Conservation (phyloP, 2,797 vertebrate species). For the Phrynocephalus vlangalii region DNA sequence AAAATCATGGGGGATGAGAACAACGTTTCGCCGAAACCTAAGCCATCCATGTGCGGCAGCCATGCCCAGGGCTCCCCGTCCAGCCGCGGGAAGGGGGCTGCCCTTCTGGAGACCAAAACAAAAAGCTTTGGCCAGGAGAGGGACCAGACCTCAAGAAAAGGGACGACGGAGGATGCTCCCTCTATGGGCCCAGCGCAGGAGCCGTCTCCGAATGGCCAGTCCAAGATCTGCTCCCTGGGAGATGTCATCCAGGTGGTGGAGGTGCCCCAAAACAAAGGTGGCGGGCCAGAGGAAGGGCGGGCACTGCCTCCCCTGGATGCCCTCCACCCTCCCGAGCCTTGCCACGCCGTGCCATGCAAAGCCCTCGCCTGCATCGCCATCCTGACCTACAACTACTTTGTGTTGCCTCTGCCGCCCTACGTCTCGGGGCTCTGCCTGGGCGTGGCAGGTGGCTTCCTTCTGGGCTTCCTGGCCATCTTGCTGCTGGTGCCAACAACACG, state of each 20-base stretch:
- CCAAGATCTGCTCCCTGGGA: constrained; percentile 80
- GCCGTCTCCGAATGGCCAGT: constrained; percentile 67
- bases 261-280: constrained; percentile 47
- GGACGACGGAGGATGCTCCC: constrained; percentile 39
- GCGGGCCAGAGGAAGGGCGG: fast-evolving
- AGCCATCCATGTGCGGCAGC: constrained; percentile 53
- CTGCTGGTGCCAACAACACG: constrained; percentile 74
- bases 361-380: constrained; percentile 79
- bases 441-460: constrained; percentile 82
- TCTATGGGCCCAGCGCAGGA: constrained; percentile 60
- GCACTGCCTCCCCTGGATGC: background rate
- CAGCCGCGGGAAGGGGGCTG: constrained; percentile 66
- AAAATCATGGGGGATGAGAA: constrained; percentile 89
- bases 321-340: background rate
- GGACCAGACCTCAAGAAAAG: background rate
- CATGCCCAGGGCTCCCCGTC: constrained; percentile 55
- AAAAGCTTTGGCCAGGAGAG: constrained; percentile 63
- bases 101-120: constrained; percentile 52
- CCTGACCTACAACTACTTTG: constrained; percentile 86
- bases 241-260: constrained; percentile 81
- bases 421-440: constrained; percentile 87
- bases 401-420: constrained; percentile 86
- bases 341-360: constrained; percentile 76
- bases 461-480: constrained; percentile 84
- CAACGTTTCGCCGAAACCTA: constrained; percentile 73